Percentiles rank a stretch among this genome's conserved stretches.
phyloP scores from a whole-genome alignment of 2,888 invertebrate species.

The Aelia acuminata region DNA sequence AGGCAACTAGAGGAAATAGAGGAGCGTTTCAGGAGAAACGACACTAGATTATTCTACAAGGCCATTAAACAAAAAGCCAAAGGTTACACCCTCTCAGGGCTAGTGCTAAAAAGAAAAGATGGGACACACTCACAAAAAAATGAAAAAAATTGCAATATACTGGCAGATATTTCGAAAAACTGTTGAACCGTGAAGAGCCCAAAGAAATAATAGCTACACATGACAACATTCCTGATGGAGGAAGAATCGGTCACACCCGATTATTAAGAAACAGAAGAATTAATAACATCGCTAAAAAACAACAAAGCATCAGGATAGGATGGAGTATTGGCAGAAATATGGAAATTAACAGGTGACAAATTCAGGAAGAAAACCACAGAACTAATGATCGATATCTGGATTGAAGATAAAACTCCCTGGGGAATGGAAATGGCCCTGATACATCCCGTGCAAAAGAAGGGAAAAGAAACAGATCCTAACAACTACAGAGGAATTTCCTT shows the following conservation, averaged over 20 bases:
- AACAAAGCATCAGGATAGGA: not conserved
- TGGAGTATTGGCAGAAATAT: not conserved
- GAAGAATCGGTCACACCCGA: not conserved
- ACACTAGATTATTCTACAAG: no score
- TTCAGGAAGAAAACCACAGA: not conserved
- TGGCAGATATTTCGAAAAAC: no score
- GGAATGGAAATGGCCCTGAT: not conserved
- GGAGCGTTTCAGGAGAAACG: no score
- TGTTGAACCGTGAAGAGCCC: no score
- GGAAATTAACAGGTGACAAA: not conserved
- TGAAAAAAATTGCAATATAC: no score
- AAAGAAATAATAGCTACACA: not conserved
- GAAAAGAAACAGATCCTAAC: not conserved
- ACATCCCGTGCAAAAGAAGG: not conserved
- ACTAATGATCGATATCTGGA: not conserved
- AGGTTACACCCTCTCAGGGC: no score
- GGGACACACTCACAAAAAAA: no score
- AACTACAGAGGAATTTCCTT: not conserved
- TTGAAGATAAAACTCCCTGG: not conserved
- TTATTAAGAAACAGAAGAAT: not conserved
- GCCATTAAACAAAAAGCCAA: no score
- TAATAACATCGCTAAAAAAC: not conserved
- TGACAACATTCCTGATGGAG: not conserved
- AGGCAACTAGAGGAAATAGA: no score
- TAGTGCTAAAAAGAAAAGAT: no score